These are phyloP conservation scores for Himantopus leucocephalus DNA, from an alignment of 2,113 vertebrate genomes.

Conservation along the genomic window DNA sequence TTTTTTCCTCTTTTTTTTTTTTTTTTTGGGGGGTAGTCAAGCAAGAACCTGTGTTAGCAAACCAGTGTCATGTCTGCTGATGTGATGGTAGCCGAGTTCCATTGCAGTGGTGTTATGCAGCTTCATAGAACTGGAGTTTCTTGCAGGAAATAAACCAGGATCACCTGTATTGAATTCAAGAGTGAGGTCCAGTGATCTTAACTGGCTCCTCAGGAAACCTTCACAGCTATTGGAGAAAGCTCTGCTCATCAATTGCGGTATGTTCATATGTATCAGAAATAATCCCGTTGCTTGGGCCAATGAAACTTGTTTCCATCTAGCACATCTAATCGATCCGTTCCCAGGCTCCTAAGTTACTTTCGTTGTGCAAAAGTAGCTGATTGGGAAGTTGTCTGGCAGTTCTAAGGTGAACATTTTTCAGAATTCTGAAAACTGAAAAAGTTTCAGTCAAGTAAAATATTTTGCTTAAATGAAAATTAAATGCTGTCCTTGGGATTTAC, in stretches of 20 bases:
- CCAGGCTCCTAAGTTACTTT: neutral
- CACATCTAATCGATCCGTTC: neutral
- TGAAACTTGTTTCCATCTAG: neutral
- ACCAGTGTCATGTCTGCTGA: neutral
- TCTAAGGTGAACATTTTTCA: neutral
- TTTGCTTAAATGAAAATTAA: neutral
- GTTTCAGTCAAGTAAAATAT: neutral
- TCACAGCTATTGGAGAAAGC: neutral
- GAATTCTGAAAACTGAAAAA: neutral
- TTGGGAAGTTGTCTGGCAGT: neutral
- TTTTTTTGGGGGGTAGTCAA: neutral
- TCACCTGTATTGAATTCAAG: neutral
- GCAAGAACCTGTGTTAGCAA: neutral
- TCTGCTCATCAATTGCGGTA: neutral
- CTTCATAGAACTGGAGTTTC: neutral
- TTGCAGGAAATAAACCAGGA: neutral
- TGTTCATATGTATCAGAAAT: neutral
- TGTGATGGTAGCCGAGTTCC: neutral
- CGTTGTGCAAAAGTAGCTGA: neutral
- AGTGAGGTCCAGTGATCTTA: neutral
- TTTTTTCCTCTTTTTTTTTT: neutral
- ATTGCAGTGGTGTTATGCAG: neutral
- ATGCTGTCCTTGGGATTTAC: neutral
- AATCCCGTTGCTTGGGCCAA: neutral
- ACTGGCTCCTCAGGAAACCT: neutral